Evolutionary conservation across 2,113 vertebrate genomes (phyloP).

Genomic region (Python bivittatus): DNA sequence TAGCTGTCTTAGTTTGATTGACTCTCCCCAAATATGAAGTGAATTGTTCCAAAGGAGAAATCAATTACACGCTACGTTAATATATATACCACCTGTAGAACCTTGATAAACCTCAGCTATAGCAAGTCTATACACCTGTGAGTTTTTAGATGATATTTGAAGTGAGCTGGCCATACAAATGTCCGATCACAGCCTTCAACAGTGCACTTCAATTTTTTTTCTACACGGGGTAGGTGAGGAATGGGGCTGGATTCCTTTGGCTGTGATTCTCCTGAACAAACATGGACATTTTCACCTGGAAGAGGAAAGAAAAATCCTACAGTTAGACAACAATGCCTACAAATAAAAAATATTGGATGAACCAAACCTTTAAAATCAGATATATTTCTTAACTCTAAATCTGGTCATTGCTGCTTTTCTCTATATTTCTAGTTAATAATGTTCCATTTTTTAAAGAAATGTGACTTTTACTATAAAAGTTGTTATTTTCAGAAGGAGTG

Average conservation of each 20-base stretch:
- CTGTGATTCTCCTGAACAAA: conserved; percentile 81
- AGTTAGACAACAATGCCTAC: not conserved
- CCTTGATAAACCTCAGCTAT: conserved; percentile 5
- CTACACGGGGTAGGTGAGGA: conserved; percentile 74
- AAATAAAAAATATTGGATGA: conserved; percentile 1
- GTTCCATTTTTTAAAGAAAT: not conserved
- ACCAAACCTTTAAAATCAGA: not conserved
- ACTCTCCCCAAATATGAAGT: not conserved
- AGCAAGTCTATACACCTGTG: conserved; percentile 80
- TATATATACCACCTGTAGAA: not conserved
- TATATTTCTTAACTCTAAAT: not conserved
- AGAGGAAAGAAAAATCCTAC: conserved; percentile 38
- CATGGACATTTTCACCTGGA: conserved; percentile 87
- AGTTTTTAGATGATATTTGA: conserved; percentile 97
- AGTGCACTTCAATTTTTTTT: conserved; percentile 91
- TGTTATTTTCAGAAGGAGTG: not conserved
- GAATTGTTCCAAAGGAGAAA: not conserved
- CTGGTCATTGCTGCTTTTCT: conserved; percentile 4
- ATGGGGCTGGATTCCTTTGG: conserved; percentile 78
- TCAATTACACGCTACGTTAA: not conserved
- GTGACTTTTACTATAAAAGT: not conserved
- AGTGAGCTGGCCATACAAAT: conserved; percentile 95
- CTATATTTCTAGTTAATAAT: not conserved
- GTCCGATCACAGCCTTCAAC: conserved; percentile 93
- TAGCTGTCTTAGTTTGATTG: not conserved